Evolutionary conservation across 37 sponge, comb jelly and placozoan genomes (phyloP).

Genomic region (Haliclona indistincta): DNA sequence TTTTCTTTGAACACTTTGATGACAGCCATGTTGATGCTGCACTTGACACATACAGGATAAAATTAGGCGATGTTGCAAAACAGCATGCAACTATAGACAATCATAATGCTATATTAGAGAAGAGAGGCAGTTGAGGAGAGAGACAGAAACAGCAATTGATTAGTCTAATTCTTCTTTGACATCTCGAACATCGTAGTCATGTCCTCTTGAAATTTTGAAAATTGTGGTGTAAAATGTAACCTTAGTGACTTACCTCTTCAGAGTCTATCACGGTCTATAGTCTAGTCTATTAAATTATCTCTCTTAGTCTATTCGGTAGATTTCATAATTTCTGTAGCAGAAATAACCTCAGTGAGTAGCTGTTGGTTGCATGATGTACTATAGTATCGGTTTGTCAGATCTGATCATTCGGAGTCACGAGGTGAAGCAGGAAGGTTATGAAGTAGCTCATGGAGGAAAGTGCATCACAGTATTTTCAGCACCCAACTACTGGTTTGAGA

Average conservation of each 20-base stretch:
- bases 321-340: no score
- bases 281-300: no score
- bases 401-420: conserved; percentile 93
- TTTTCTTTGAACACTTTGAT: no score
- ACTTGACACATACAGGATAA: no score
- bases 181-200: conserved; percentile 68
- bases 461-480: conserved; percentile 99
- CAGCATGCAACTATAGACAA: background rate
- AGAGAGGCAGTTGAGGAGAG: background rate
- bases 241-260: no score
- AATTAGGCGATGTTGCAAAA: background rate
- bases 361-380: no score
- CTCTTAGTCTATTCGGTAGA: no score
- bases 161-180: conserved; percentile 61
- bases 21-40: no score
- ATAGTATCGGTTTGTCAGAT: no score
- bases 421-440: conserved; percentile 96
- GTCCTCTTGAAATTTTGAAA: conserved; percentile 66
- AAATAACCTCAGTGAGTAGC: no score
- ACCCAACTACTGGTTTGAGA: conserved; percentile 95
- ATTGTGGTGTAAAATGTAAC: no score
- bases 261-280: conserved; percentile 64
- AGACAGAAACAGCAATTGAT: background rate
- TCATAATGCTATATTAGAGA: background rate
- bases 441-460: conserved; percentile 89